Evolutionary conservation across 2,113 vertebrate genomes (phyloP), one percentile per base, ranked within the genome.

Genomic region (Protobothrops flavoviridis): DNA sequence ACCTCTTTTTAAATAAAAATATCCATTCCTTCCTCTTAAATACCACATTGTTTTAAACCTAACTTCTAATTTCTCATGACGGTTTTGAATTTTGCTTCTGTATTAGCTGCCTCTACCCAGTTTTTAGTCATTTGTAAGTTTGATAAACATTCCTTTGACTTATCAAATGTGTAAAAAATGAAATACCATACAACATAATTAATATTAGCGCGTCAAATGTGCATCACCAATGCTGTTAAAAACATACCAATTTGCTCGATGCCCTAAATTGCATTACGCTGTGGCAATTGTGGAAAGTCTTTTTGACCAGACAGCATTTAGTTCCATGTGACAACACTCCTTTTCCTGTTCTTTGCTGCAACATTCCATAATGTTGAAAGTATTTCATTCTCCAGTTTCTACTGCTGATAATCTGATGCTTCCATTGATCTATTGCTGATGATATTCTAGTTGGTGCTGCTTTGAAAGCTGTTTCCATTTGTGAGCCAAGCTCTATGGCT

Each of bases 381-480:
- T 85, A 91, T 90, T 90, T 93, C 61, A 17, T 96, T 50, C 92
- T 95, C 95, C 94, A 92, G 29, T 91, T 95, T 64, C 81, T 93
- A 21, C 50, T 88, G 0, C 53, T 39, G 45, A 26, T 3, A 3
- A 91, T 95, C 93, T 93, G 94, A 53, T 86, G 94, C 23, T 91
- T 91, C 95, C 95, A 92, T 1, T 93, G 94, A 2, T 95, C 92
- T 90, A 94, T 56, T 56, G 92, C 23, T n/a, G 69, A 39, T n/a
- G 95, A 88, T 92, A 94, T 33, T 91, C 94, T 93, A 4, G 13
- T 0, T 0, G 81, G 94, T 20, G n/a, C 92, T 29, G 92, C 85
- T 92, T 92, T 94, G 56, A 95, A 8, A 0, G 2, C 4, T 89
- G n/a, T 92, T 85, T 97, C 95, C 96, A 96, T 94, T 56, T 92